Base-by-base conservation (phyloP, 1,140 invertebrate genomes). In the Euwallacea fornicatus region DNA sequence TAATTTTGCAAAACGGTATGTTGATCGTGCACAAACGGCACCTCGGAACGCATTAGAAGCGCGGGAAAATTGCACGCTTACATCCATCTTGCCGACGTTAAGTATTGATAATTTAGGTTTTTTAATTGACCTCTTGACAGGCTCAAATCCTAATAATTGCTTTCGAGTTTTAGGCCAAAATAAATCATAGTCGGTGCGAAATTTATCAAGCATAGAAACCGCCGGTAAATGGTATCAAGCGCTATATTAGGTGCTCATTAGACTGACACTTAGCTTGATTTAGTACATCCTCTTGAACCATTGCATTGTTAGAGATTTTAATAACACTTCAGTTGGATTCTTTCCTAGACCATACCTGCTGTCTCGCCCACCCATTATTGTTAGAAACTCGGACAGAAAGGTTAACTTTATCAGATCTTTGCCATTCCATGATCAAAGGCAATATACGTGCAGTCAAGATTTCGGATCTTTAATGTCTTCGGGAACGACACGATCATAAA, bases 341-440 rank as follows among this genome's bases (percentile, higher is more conserved):
- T 3, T 50, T 50, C 46, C 46, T 50, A 11, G 9, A 50, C 9
- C 13, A 11, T 50, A 2, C 9, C 9, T 50, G 46, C 13, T 50
- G 46, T 50, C 13, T 50, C 46, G 46, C 46, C 46, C 46, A 50
- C 46, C 46, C 6, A 50, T 50, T 50, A 50, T 50, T 50, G 46
- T 50, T 50, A 50, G 21, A 11, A 50, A 50, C 46, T 10, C 13
- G 13, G 46, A 10, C 46, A 50, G 46, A 50, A 50, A 50, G 46
- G 46, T 50, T 50, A 50, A 50, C 9, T 13, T 50, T 50, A 50
- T 50, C 46, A 50, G 46, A 50, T 50, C 46, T 13, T 50, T 50
- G 9, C 46, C 13, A 13, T 50, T 50, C 13, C 46, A 50, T 50
- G 46, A 50, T 50, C 46, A 50, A 50, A 50, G 13, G 46, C 46